Conservation (phyloP, 2,113 vertebrate genomes). For the Sander lucioperca region DNA sequence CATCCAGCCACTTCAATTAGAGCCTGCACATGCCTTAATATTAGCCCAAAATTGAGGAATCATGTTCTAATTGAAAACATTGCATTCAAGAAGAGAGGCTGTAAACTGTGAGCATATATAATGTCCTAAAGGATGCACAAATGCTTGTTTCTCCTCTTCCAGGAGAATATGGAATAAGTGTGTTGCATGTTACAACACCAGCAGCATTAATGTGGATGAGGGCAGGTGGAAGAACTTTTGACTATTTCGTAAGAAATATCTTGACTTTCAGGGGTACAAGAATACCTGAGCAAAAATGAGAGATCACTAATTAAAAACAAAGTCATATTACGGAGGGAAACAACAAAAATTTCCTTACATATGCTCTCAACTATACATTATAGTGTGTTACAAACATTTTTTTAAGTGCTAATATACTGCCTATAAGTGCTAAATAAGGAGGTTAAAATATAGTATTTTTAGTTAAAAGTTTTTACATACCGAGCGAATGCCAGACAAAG, state of each 20-base stretch:
- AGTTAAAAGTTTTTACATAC: not conserved
- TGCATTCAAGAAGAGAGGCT: conserved; percentile 62
- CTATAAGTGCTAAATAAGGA: not conserved
- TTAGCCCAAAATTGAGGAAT: conserved; percentile 73
- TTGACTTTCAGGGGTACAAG: too few species aligned
- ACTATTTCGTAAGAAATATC: not conserved
- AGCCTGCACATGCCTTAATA: conserved; percentile 61
- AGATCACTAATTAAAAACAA: not conserved
- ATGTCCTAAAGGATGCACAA: conserved; percentile 33
- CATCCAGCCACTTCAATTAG: conserved; percentile 74
- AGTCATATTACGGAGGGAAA: not conserved
- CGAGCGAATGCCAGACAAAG: not conserved
- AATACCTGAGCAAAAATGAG: not conserved
- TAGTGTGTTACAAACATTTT: not conserved
- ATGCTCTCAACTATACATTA: not conserved
- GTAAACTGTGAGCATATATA: conserved; percentile 44
- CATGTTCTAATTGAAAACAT: conserved; percentile 74
- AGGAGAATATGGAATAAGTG: not conserved
- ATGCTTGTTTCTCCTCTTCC: not conserved
- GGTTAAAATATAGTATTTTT: not conserved
- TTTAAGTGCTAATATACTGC: not conserved
- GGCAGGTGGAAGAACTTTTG: not conserved
- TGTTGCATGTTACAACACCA: not conserved
- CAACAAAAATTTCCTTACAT: not conserved
- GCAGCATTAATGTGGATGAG: not conserved